Evolutionary conservation across 2,113 vertebrate genomes (phyloP), one percentile per base, ranked within the genome.

Genomic region (zebrafish (Danio rerio)): DNA sequence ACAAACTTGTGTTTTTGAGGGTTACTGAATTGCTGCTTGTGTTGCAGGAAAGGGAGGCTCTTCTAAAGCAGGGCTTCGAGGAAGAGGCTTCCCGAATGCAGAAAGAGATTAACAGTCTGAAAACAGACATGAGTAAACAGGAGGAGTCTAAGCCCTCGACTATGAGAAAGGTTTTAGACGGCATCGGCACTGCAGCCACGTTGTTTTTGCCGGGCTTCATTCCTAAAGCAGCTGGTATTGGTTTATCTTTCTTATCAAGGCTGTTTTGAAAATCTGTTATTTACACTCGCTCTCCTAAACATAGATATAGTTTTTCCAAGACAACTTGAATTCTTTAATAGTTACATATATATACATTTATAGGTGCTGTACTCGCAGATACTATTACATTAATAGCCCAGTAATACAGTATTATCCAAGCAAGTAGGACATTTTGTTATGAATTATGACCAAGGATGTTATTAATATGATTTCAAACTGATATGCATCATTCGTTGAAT

Each of bases 1-100:
- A 55, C 52, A 55, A 16, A 56, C 53, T 8, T n/a, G 13, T n/a
- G n/a, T n/a, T n/a, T n/a, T n/a, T n/a, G n/a, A 58, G 4, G n/a
- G n/a, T 58, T 20, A 58, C 56, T 58, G 4, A 20, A 58, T 3
- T 12, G 10, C 11, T 68, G 15, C 52, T 52, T 85, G 68, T 82
- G 4, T 77, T 13, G 9, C 81, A 88, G 87, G 87, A 88, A 62
- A 81, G 74, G 7, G 16, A 55, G 7, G 62, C 18, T 66, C 83
- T 86, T 43, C 5, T 81, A 11, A 7, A 81, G 5, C 21, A 83
- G 40, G 85, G 83, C 13, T 86, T 88, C 56, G 5, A 81, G 9
- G 9, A 71, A 10, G 62, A 53, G 15, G 84, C 86, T 20, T 6
- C 40, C 9, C 50, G 1, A 16, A 65, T 88, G 81, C 49, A 81